Percentiles rank a stretch among this genome's conserved stretches.
phyloP scores from a whole-genome alignment of 2,113 vertebrate species.

The Tichodroma muraria region DNA sequence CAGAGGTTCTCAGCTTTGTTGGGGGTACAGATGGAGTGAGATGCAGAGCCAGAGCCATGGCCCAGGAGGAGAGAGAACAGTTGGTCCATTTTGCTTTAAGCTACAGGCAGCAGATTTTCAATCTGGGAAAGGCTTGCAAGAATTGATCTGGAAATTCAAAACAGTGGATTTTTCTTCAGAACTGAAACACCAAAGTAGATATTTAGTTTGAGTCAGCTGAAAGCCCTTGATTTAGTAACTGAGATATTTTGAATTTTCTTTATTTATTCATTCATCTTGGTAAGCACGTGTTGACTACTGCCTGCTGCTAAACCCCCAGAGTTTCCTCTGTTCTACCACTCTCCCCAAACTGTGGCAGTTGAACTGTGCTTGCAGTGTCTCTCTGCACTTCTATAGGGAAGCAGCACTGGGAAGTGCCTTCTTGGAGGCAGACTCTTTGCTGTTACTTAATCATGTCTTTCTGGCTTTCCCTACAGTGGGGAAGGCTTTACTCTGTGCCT shows the following conservation, averaged over 20 bases:
- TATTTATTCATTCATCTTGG: not conserved
- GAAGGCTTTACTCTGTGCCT: not conserved
- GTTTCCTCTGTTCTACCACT: not conserved
- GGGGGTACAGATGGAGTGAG: not conserved
- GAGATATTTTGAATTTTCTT: not conserved
- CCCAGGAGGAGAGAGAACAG: not conserved
- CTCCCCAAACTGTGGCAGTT: not conserved
- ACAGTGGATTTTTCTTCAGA: not conserved
- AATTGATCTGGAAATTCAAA: constrained; percentile 8
- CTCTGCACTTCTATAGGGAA: not conserved
- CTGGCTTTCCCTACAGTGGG: not conserved
- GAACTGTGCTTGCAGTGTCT: not conserved
- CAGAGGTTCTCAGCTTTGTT: not conserved
- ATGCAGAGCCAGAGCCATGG: not conserved
- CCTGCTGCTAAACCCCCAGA: not conserved
- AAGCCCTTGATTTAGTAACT: not conserved
- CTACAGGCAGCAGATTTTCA: constrained; percentile 31
- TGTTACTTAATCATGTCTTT: not conserved
- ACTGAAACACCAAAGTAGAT: not conserved
- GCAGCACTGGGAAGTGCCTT: not conserved
- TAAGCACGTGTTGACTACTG: not conserved
- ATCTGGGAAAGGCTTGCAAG: not conserved
- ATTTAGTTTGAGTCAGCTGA: not conserved
- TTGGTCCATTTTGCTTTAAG: not conserved
- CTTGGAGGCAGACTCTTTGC: not conserved